phyloP scores from a whole-genome alignment of 2,797 vertebrate species.

The Telmatherina bonti region DNA sequence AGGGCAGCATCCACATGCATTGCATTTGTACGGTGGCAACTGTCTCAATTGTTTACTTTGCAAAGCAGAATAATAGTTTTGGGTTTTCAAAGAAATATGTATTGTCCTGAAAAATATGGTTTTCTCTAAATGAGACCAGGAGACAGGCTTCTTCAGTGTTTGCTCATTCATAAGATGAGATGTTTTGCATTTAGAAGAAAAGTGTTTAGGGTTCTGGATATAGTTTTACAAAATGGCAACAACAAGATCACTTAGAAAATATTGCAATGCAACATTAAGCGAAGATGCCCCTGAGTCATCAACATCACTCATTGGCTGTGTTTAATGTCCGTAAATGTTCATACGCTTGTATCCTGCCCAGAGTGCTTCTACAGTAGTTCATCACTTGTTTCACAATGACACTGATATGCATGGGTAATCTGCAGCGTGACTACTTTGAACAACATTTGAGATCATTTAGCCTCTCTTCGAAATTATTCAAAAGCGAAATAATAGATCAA shows the following conservation, averaged over 20 bases:
- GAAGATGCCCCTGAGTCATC: constrained; percentile 4
- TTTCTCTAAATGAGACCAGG: neutral
- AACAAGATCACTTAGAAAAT: constrained; percentile 4
- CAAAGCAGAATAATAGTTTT: no score
- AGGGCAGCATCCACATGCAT: neutral
- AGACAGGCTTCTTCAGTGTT: neutral
- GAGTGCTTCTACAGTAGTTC: neutral
- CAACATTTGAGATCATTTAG: constrained; percentile 4
- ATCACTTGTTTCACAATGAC: constrained; percentile 13
- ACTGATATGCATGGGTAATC: neutral
- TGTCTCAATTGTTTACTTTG: neutral
- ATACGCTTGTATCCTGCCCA: neutral
- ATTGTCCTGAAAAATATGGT: rapidly evolving
- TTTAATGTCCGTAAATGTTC: constrained; percentile 11
- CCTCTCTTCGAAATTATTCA: neutral
- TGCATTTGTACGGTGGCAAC: neutral
- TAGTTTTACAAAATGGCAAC: neutral
- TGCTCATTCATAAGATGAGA: neutral
- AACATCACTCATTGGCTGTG: neutral
- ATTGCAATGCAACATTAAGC: constrained; percentile 19
- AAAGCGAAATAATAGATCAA: neutral
- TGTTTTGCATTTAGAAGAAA: neutral
- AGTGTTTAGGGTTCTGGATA: neutral
- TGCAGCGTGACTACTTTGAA: neutral
- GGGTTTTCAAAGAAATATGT: neutral